Evolutionary conservation across 2,113 vertebrate species (phyloP), one percentile per base, ranked within the genome.

Genomic region (Mola mola): DNA sequence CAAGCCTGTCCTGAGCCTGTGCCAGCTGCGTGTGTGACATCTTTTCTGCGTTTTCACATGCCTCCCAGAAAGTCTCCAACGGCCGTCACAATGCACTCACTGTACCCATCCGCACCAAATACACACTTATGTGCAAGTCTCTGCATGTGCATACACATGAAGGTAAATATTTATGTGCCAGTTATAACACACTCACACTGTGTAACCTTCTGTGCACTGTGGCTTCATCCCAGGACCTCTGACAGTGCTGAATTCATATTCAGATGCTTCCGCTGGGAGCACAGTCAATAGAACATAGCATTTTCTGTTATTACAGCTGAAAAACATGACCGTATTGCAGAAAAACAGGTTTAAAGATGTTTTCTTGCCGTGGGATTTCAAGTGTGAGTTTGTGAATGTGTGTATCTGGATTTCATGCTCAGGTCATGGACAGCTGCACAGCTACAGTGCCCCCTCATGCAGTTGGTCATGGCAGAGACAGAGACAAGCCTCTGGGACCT

Each of bases 31-130:
- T n/a, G 42, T 43, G 77, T 79, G 86, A 88, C 86, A 86, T 87
- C 81, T 89, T 89, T 81, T 85, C 75, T 83, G 73, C 70, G 31
- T 81, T 88, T 90, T 90, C 87, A 87, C 81, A 85, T 84, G 75
- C 81, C 75, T 71, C 50, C 78, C 61, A 62, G 22, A 75, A 77
- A 65, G 66, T 51, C 59, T 44, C 41, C 34, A 46, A n/a, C 28
- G n/a, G 60, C 20, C 24, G 48, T 55, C 25, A 87, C 89, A 90
- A 92, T 84, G 44, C 81, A 72, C 53, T 56, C 72, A 81, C 84
- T 91, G 86, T 91, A 85, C 69, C 58, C 51, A 7, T 19, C 57
- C 25, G 38, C 22, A 36, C 28, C 43, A 50, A 65, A 74, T 28
- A 37, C 79, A 83, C 68, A 68, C 65, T 66, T 50, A 66, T 58